Conservation (phyloP, 2,888 invertebrate genomes). For the Volucella inflata region DNA sequence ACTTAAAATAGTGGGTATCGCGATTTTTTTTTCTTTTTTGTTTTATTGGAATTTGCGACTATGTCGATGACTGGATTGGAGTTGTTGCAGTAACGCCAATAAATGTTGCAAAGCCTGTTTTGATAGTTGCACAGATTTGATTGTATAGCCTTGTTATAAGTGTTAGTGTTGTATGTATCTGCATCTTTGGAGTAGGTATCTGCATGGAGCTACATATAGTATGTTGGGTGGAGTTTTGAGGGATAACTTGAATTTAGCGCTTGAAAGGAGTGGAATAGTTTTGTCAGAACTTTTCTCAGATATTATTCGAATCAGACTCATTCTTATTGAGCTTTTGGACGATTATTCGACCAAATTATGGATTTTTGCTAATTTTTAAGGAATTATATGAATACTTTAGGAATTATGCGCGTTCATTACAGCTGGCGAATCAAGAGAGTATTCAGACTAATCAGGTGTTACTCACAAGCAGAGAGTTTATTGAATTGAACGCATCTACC, state of each 20-base stretch:
- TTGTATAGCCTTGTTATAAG: background rate
- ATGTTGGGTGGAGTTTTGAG: constrained; percentile 5
- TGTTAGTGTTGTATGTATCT: background rate
- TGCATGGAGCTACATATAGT: background rate
- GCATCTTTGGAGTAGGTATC: background rate
- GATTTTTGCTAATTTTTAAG: too few relatives aligned
- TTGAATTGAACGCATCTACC: too few relatives aligned
- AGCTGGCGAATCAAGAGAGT: too few relatives aligned
- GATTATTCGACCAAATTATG: too few relatives aligned
- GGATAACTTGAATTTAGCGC: constrained; percentile 44
- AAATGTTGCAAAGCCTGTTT: constrained; percentile 72
- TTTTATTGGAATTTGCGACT: background rate
- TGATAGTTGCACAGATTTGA: constrained; percentile 44
- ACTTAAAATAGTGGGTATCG: background rate
- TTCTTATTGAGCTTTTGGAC: too few relatives aligned
- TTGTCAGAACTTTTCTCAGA: background rate
- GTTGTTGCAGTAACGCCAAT: constrained; percentile 26
- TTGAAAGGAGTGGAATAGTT: constrained; percentile 6
- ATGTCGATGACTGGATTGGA: background rate
- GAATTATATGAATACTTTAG: too few relatives aligned
- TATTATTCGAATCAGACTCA: too few relatives aligned
- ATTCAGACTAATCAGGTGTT: too few relatives aligned
- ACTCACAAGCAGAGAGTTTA: too few relatives aligned
- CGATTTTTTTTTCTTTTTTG: constrained; percentile 7
- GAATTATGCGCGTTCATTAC: too few relatives aligned